Base-by-base conservation (phyloP, 2,888 invertebrate genomes). In the Callyntrura sp. region DNA sequence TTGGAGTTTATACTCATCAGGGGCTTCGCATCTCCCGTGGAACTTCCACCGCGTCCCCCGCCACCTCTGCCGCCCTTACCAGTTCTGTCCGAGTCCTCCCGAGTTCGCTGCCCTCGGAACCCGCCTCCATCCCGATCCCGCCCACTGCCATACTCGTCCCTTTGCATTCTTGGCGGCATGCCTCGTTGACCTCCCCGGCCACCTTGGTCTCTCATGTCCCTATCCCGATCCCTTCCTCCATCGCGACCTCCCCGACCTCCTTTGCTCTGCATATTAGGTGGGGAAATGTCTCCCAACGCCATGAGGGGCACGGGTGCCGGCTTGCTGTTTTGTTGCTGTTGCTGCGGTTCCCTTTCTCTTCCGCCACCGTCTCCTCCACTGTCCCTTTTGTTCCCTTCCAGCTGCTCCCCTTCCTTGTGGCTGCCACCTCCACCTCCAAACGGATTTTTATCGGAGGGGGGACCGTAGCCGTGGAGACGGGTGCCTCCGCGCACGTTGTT, bases 361-460 rank as follows among this genome's bases (percentile, higher is more conserved):
- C 35, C 35, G 3, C 35, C 35, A 2, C 35, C 35, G 35, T 35
- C 35, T 6, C 35, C 57, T 0, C 73, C 35, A n/a, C 81, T 48
- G 20, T 79, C 88, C n/a, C 45, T 20, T n/a, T 90, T 90, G 25
- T 79, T 83, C 0, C 12, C 55, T 8, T 92, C 90, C 3, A 91
- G 90, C 25, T 92, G 90, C 89, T 92, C 25, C 6, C 55, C 20
- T 55, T 25, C 23, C 2, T 43, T 8, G 1, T 81, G 4, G 55
- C 23, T 20, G 2, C 17, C 17, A 45, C 48, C 51, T 45, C 55
- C 73, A 76, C 48, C 65, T 3, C 48, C 90, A 85, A 97, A 97
- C 6, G 97, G 97, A 94, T 97, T 97, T 94, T 97, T 97, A 51
- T 96, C 96, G 87, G 97, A 96, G 0, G 97, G 97, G n/a, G 97